These are phyloP conservation scores for Brachionus koreanus DNA, from an alignment of 1,140 invertebrate genomes.

Conservation along the genomic window DNA sequence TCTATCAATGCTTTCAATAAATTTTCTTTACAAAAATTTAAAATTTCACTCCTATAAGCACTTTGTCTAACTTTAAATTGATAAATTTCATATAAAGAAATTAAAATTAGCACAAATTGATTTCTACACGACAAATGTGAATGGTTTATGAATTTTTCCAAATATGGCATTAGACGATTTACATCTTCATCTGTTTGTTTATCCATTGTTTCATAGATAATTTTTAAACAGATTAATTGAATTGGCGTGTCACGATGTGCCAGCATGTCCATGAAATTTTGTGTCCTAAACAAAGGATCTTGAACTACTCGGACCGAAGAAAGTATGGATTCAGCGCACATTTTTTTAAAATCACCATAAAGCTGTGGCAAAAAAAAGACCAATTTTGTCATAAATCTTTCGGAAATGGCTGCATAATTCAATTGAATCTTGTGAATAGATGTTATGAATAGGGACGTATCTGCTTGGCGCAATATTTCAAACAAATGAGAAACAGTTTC, in stretches of 20 bases:
- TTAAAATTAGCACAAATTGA: constrained; percentile 62
- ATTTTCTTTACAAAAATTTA: constrained; percentile 3
- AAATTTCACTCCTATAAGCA: not conserved
- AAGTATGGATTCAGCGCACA: constrained; percentile 55
- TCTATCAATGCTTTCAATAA: constrained; percentile 30
- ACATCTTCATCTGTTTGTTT: constrained; percentile 58
- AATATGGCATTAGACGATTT: constrained; percentile 50
- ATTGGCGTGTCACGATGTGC: constrained; percentile 56
- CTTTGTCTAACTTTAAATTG: constrained; percentile 23
- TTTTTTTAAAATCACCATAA: constrained; percentile 52
- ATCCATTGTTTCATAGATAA: constrained; percentile 60
- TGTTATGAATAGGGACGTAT: constrained; percentile 56
- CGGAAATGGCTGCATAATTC: constrained; percentile 57
- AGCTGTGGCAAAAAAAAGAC: constrained; percentile 56
- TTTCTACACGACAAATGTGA: constrained; percentile 57
- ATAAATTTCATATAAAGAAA: constrained; percentile 59
- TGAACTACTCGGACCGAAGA: constrained; percentile 51
- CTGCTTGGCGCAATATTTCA: constrained; percentile 47
- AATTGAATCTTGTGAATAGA: constrained; percentile 60
- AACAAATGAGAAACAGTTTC: constrained; percentile 43
- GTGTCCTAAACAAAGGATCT: constrained; percentile 53
- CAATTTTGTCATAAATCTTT: constrained; percentile 50
- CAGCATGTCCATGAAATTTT: constrained; percentile 51
- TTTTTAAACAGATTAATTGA: constrained; percentile 61
- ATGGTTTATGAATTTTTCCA: constrained; percentile 54